Evolutionary conservation across 2,888 invertebrate species (phyloP), one percentile per base, ranked within the genome.

Genomic region (Pedicia rivosa): DNA sequence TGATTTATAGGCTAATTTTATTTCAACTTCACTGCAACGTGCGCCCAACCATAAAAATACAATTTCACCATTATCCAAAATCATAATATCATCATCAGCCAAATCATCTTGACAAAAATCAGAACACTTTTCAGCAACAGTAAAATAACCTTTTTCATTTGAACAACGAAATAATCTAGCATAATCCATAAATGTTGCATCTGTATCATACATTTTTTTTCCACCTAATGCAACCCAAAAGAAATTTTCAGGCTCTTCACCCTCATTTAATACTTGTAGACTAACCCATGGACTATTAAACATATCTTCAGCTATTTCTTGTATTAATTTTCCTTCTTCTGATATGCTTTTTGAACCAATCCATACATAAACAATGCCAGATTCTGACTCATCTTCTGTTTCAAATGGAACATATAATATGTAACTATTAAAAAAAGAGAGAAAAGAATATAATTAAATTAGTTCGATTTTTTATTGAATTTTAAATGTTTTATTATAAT

Each of bases 51-150:
- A 98, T 37, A 98, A 68, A 65, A 92, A 98, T 38, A 98, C 90
- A 62, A 94, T 90, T 50, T 90, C 86, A 4, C 98, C 98, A 56
- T 92, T 97, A 63, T 99, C 98, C 47, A 98, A 67, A 47, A 98
- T 90, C 98, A 98, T 98, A 25, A 98, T 95, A 61, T 99, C 98
- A 58, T 99, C 97, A 63, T 98, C 97, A 2, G 95, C 95, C 47
- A 98, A 67, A 64, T 98, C 98, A 57, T 98, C 98, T 82, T 92
- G 59, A 35, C 65, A 64, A 47, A 57, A 57, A 42, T 57, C 60
- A 1, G 60, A 50, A 64, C 97, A 98, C 58, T 99, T 99, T 62
- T 99, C 98, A 1, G 95, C 95, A 27, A 98, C 94, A 1, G 88
- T 86, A 61, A 98, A 99, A 63, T 95, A 99, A 5, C 98, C 98